These are phyloP conservation scores for Drosophila lini DNA, from an alignment of 1,140 invertebrate genomes.

Conservation along the genomic window DNA sequence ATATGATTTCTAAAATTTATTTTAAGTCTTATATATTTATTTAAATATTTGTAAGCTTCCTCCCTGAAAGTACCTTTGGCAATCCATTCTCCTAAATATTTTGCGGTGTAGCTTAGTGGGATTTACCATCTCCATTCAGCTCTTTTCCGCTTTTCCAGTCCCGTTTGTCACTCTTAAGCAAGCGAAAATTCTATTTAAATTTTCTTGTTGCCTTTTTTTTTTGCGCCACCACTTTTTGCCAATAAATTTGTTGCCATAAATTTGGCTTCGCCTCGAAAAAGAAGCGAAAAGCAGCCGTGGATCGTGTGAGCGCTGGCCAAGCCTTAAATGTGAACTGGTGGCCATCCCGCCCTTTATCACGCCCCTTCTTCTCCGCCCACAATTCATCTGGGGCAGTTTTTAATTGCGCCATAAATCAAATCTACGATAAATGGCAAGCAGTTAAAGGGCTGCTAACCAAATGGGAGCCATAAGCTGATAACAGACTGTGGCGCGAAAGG, in stretches of 20 bases:
- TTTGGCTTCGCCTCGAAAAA: slow-evolving; percentile 62
- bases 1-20: neutral
- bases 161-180: slow-evolving; percentile 48
- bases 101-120: slow-evolving; percentile 48
- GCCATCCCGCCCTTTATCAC: neutral
- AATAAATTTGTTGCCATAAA: slow-evolving; percentile 78
- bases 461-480: slow-evolving; percentile 82
- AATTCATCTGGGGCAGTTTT: slow-evolving; percentile 63
- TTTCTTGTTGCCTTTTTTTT: slow-evolving; percentile 33
- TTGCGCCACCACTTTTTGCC: slow-evolving; percentile 38
- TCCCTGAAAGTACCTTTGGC: too few species aligned
- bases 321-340: slow-evolving; percentile 24
- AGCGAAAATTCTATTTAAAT: slow-evolving; percentile 69
- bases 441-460: slow-evolving; percentile 82
- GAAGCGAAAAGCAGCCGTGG: slow-evolving; percentile 8
- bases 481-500: slow-evolving; percentile 42
- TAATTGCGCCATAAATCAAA: slow-evolving; percentile 82
- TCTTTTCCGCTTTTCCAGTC: slow-evolving; percentile 6
- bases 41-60: neutral
- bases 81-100: slow-evolving; percentile 8
- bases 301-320: slow-evolving; percentile 54
- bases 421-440: slow-evolving; percentile 79
- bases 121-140: slow-evolving; percentile 36
- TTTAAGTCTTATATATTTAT: neutral
- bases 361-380: neutral